Evolutionary conservation across 2,797 vertebrate genomes (phyloP).

Genomic region (Lacerta viridis): DNA sequence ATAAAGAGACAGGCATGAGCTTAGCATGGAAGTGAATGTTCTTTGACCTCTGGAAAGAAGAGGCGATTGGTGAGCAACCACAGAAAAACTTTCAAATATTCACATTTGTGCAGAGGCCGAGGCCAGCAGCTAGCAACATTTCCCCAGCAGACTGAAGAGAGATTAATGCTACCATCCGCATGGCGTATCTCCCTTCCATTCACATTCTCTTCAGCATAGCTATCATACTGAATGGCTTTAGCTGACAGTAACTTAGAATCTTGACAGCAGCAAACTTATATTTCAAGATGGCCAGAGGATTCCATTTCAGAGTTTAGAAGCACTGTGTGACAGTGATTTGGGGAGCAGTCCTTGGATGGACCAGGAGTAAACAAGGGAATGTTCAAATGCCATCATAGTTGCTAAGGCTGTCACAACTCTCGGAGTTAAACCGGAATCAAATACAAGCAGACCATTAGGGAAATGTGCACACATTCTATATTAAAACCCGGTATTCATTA

Average conservation of each 20-base stretch:
- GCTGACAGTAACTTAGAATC: conserved; percentile 10
- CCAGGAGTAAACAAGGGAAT: conserved; percentile 32
- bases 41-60: not conserved
- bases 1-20: not conserved
- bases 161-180: not conserved
- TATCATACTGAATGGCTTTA: conserved; percentile 36
- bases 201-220: fast-evolving
- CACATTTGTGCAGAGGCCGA: not conserved
- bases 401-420: not conserved
- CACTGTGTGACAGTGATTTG: not conserved
- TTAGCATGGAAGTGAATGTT: not conserved
- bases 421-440: not conserved
- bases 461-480: not conserved
- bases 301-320: conserved; percentile 52
- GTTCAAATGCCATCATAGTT: not conserved
- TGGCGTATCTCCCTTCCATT: not conserved
- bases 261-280: conserved; percentile 38
- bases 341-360: not conserved
- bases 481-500: not conserved
- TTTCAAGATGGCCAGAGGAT: conserved; percentile 38
- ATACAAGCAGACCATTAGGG: not conserved
- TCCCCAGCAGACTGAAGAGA: not conserved
- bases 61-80: not conserved
- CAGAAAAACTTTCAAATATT: not conserved
- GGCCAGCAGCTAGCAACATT: not conserved